Evolutionary conservation across 2,797 vertebrate species (phyloP), one percentile per base, ranked within the genome.

Genomic region (Eulemur albifrons): DNA sequence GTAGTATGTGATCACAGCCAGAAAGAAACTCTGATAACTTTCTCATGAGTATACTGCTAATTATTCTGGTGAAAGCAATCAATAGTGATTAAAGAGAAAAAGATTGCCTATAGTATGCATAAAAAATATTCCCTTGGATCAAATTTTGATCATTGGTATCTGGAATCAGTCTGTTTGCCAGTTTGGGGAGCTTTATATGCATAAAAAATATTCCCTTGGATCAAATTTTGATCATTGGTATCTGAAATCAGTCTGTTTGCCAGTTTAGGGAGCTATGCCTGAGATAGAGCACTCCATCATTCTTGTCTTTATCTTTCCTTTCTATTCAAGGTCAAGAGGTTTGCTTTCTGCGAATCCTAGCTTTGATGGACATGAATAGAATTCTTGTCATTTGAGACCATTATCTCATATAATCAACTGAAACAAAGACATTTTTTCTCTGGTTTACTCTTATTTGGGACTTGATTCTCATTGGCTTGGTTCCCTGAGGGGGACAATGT

Each of bases 401-500:
- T 92, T 96, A 90, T 96, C 76, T 97, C 59, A 90, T 80, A 76
- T 95, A 96, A 97, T 83, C 93, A 93, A 15, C 38, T 72, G 84
- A 95, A 95, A 90, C 80, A 93, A 94, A 96, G 70, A 84, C 81
- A 48, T 91, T 96, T 97, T 97, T 96, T 76, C 75, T 84, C 45
- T 92, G 52, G 18, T 97, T 95, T 89, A 48, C 61, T 94, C 35
- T 96, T 93, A 75, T 85, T 93, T 76, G 52, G 70, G 72, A 93
- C 50, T 96, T 87, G 45, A 94, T 94, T 96, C 85, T 77, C 57
- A 32, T 88, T 97, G 93, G 88, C 61, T 72, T 92, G 14, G 14
- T 96, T 96, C 72, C 93, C 85, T 38, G 59, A 76, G 61, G 6
- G n/a, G 65, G 32, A 81, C 67, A 75, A 18, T 88, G 43, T 96